Evolutionary conservation across 2,888 invertebrate species (phyloP).

Genomic region (Andrena dorsata): DNA sequence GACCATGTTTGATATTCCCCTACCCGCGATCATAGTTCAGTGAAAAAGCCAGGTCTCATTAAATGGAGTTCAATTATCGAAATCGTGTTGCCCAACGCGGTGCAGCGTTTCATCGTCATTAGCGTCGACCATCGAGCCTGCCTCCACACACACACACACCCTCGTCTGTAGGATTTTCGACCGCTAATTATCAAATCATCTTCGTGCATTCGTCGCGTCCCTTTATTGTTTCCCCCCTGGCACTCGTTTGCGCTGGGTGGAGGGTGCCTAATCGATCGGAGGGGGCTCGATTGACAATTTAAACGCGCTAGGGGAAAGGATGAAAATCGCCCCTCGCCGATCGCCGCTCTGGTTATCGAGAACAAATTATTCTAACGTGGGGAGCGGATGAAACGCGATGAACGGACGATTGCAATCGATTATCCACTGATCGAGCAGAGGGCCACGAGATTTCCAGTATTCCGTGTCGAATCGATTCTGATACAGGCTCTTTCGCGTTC

Average conservation of each 20-base stretch:
- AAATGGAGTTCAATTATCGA: conserved; percentile 51
- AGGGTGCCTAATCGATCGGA: conserved; percentile 4
- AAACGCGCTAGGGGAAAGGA: background rate
- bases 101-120: conserved; percentile 41
- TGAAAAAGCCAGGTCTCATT: conserved; percentile 46
- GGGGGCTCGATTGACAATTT: background rate
- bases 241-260: background rate
- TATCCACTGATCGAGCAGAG: conserved; percentile 18
- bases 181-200: conserved; percentile 55
- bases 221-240: conserved; percentile 24
- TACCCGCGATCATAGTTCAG: background rate
- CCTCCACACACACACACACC: background rate
- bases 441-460: background rate
- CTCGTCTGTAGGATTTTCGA: conserved; percentile 25
- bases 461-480: conserved; percentile 24
- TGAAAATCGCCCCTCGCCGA: background rate
- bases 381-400: background rate
- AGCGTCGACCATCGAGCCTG: conserved; percentile 35
- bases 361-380: background rate
- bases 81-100: conserved; percentile 35
- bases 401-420: conserved; percentile 31
- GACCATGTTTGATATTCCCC: too few relatives aligned
- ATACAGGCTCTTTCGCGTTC: background rate
- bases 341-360: background rate
- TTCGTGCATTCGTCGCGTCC: background rate